Conservation (phyloP, 2,113 vertebrate genomes). For the Aythya baeri region DNA sequence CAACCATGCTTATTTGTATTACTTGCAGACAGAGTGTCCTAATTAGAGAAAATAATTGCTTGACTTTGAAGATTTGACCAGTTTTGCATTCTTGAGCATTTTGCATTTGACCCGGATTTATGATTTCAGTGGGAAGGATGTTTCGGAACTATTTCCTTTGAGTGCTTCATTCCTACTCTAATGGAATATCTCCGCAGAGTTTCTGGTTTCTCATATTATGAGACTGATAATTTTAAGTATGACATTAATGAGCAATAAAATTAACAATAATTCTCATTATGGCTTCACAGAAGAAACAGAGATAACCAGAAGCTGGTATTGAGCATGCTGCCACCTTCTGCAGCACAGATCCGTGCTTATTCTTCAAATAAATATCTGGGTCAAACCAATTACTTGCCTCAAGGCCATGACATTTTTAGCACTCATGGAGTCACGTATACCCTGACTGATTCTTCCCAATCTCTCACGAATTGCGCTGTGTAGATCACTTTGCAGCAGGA, state of each 20-base stretch:
- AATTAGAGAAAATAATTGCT: not conserved
- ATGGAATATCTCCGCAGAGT: not conserved
- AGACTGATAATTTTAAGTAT: not conserved
- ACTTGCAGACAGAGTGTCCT: not conserved
- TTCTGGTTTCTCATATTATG: not conserved
- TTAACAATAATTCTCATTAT: not conserved
- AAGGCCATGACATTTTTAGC: not conserved
- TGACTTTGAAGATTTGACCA: not conserved
- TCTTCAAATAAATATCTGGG: not conserved
- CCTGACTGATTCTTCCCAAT: not conserved
- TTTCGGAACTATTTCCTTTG: not conserved
- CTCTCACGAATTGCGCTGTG: too few species aligned
- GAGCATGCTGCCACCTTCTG: fast-evolving
- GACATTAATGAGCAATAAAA: not conserved
- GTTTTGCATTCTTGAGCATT: not conserved
- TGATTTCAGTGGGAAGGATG: not conserved
- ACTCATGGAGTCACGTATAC: not conserved
- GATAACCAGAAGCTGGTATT: not conserved
- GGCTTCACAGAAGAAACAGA: not conserved
- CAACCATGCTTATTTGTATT: not conserved
- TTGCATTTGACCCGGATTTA: not conserved
- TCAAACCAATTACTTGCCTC: not conserved
- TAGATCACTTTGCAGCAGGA: not conserved
- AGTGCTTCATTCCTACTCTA: not conserved
- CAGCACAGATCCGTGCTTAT: not conserved